These are phyloP conservation scores for Teleiodes luculella DNA, from an alignment of 2,888 invertebrate species.

Conservation along the genomic window DNA sequence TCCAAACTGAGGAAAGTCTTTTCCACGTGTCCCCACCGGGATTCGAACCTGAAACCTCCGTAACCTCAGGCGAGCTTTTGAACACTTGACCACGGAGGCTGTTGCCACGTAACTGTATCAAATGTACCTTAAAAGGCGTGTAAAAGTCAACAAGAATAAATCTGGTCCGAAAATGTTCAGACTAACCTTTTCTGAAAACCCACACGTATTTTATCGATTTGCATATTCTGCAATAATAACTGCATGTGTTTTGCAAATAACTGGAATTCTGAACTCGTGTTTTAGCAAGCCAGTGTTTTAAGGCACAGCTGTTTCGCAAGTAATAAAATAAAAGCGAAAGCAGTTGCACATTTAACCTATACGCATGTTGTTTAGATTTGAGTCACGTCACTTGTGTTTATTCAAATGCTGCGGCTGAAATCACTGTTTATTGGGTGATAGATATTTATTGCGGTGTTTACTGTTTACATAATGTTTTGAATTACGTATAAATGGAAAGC, in stretches of 20 bases:
- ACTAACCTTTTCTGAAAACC: too few species aligned
- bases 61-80: too few species aligned
- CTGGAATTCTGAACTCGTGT: neutral
- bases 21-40: too few species aligned
- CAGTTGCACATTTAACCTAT: slow-evolving; percentile 4
- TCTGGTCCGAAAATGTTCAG: too few species aligned
- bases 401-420: slow-evolving; percentile 24
- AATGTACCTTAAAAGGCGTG: too few species aligned
- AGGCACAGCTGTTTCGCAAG: slow-evolving; percentile 4
- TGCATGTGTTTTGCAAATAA: slow-evolving; percentile 10
- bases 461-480: neutral
- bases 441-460: slow-evolving; percentile 31
- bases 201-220: neutral
- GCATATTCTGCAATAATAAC: slow-evolving; percentile 12
- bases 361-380: slow-evolving; percentile 13
- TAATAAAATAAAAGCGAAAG: slow-evolving; percentile 24
- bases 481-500: neutral
- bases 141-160: too few species aligned
- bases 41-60: too few species aligned
- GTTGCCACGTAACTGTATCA: too few species aligned
- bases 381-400: slow-evolving; percentile 18
- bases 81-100: too few species aligned
- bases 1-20: too few species aligned
- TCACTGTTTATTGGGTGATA: slow-evolving; percentile 40
- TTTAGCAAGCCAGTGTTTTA: neutral